Base-by-base conservation (phyloP, 2,797 vertebrate genomes). In the Thamnophis elegans region DNA sequence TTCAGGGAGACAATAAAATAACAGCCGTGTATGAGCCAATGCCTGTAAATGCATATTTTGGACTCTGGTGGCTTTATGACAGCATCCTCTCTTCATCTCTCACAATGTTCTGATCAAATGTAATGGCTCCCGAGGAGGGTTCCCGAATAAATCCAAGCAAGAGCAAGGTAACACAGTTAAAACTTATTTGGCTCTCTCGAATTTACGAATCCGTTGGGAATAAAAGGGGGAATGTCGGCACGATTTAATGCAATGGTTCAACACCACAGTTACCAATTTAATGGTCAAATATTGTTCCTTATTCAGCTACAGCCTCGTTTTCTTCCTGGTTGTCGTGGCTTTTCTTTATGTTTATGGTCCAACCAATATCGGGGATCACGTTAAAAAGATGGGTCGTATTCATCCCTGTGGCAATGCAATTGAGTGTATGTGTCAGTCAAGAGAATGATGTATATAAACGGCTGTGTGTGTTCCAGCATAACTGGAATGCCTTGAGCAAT, bases 1-100 rank as follows among this genome's bases (percentile, higher is more conserved):
- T 87, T 87, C 90, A 54, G 16, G 13, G 13, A 22, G n/a, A 87
- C n/a, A 55, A 25, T 91, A 91, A 65, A 91, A 87, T 87, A 91
- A 55, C 26, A 25, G 26, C n/a, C n/a, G 28, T 54, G n/a, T n/a
- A 65, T 1, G 2, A 42, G 54, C 28, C 90, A 65, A 60, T 86
- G 55, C 22, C 5, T 42, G 13, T 32, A 16, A 87, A 87, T 56
- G 54, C 54, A 22, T 28, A 36, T 18, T 53, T 42, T 55, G 53
- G 18, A 32, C 1, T 1, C 47, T 86, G 25, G 26, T 54, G 3
- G 26, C 25, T 20, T 87, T 55, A 54, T 9, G 12, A 51, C 58
- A n/a, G 14, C 53, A 58, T 14, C 32, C 51, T n/a, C 12, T 54
- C n/a, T 60, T 91, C 18, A 28, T 85, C 42, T 54, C 14, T 82